Conservation (phyloP, 2,797 vertebrate genomes). For the Poecilia velifera region DNA sequence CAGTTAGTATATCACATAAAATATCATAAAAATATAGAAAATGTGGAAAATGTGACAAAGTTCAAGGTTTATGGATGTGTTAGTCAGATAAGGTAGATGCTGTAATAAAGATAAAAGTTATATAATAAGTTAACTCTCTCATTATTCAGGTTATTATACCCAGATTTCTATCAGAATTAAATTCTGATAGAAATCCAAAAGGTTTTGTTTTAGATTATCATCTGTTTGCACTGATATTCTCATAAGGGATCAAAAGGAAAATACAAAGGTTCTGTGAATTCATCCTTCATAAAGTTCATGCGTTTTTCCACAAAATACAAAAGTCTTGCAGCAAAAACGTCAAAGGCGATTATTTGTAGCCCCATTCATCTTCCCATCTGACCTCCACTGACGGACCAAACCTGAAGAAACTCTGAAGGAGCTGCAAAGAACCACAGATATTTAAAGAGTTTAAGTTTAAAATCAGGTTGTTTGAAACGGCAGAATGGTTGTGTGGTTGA, state of each 20-base stretch:
- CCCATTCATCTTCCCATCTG: too few species aligned
- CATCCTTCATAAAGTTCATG: not conserved
- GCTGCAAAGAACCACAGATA: too few species aligned
- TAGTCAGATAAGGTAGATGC: not conserved
- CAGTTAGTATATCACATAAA: not conserved
- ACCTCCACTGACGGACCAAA: too few species aligned
- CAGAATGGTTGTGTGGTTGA: not conserved
- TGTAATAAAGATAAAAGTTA: not conserved
- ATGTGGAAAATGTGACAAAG: not conserved
- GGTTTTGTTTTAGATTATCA: not conserved
- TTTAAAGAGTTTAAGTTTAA: too few species aligned
- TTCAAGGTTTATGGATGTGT: not conserved
- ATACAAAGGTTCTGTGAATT: not conserved
- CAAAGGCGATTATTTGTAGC: not conserved
- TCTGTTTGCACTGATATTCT: not conserved
- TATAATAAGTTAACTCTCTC: not conserved
- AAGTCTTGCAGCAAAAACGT: not conserved
- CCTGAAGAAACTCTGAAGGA: not conserved
- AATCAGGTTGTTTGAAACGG: too few species aligned
- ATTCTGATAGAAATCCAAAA: not conserved
- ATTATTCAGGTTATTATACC: too few species aligned
- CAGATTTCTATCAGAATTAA: too few species aligned
- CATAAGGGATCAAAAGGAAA: not conserved
- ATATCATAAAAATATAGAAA: not conserved
- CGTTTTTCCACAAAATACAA: not conserved